Percentiles rank a stretch among this genome's conserved stretches.
These are phyloP conservation scores for Agrochola lota DNA, from an alignment of 2,888 invertebrate genomes.

Conservation along the genomic window DNA sequence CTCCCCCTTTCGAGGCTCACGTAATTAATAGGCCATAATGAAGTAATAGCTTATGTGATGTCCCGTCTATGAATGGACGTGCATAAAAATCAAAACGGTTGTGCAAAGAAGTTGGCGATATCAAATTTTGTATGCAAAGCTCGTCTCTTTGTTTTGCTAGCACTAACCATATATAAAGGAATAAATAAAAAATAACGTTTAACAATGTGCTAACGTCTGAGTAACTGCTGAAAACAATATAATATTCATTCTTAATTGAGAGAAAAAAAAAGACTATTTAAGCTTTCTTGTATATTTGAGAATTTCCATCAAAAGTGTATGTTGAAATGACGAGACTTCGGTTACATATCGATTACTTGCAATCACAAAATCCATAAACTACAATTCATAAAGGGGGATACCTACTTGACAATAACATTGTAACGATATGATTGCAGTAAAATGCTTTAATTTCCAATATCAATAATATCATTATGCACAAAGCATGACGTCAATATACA, in stretches of 20 bases:
- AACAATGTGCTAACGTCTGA: conserved; percentile 74
- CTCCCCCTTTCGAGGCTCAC: no score
- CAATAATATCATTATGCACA: neutral
- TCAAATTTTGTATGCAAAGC: neutral
- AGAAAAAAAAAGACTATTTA: conserved; percentile 59
- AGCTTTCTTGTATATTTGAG: conserved; percentile 53
- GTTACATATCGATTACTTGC: neutral
- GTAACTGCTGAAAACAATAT: conserved; percentile 56
- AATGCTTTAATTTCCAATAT: neutral
- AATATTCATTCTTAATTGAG: conserved; percentile 73
- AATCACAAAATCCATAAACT: neutral
- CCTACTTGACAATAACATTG: neutral
- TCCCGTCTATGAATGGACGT: neutral
- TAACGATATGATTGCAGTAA: neutral
- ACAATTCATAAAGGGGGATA: neutral
- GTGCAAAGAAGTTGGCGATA: neutral
- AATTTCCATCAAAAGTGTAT: conserved; percentile 38
- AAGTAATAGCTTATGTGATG: conserved; percentile 36
- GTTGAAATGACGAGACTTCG: conserved; percentile 14
- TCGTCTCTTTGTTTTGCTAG: conserved; percentile 46
- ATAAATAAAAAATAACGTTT: conserved; percentile 54
- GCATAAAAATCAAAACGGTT: neutral
- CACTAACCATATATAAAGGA: conserved; percentile 50
- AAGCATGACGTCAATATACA: neutral
- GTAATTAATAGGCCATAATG: neutral